Evolutionary conservation across 2,888 invertebrate genomes (phyloP), one percentile per base, ranked within the genome.

Genomic region (Lypha dubia): DNA sequence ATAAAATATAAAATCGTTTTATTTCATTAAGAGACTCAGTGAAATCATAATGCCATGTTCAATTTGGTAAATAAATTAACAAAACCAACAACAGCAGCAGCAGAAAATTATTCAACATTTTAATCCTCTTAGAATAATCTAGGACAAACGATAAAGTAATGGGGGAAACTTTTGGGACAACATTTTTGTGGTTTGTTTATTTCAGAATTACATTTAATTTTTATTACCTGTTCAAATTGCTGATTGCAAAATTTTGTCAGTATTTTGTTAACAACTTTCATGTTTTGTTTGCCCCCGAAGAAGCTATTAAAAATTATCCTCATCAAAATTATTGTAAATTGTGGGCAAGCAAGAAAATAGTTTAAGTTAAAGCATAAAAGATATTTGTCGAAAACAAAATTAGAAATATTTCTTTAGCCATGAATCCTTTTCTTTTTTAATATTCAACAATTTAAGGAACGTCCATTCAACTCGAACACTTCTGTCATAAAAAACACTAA

Each of bases 81-180:
- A n/a, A n/a, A n/a, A n/a, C n/a, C n/a, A n/a, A n/a, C n/a, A n/a
- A n/a, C n/a, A n/a, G n/a, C n/a, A n/a, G n/a, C n/a, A n/a, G n/a
- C n/a, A n/a, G n/a, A n/a, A n/a, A n/a, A n/a, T 67, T 35, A 58
- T 56, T 24, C 22, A 32, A 8, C 49, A 44, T 77, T 82, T 67
- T 74, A 77, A 83, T 83, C 83, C 83, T 83, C 60, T 83, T 83
- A 83, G 35, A 62, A 63, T 38, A 63, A 20, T 62, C 38, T 8
- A 24, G 20, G 5, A 62, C 24, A 28, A 62, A 6, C 44, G 5
- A 46, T 41, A n/a, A 41, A 51, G 13, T 44, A 8, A 0, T 70
- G 7, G 22, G 35, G 13, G 60, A 4, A 49, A 60, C 51, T 56
- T 20, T 53, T 3, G 20, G n/a, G 35, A 56, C 20, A 11, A 15